Conservation (phyloP, 2,888 invertebrate genomes). For the Lutraria lutraria region DNA sequence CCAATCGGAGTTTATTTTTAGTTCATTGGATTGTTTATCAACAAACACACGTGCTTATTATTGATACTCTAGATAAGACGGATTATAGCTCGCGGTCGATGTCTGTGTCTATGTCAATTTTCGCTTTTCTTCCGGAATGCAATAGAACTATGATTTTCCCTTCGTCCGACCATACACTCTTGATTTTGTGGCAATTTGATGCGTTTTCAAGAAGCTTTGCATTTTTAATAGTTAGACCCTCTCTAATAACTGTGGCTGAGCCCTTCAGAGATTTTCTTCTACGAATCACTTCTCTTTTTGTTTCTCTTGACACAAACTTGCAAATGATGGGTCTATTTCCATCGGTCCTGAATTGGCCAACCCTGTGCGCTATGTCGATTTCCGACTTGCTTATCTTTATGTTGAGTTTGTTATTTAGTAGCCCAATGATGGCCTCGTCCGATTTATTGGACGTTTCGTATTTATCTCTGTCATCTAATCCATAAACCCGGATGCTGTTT, state of each 20-base stretch:
- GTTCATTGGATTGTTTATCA: no score
- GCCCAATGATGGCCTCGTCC: no score
- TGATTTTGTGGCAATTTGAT: constrained; percentile 3
- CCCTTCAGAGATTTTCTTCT: constrained; percentile 22
- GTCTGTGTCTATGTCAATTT: no score
- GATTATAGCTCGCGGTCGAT: no score
- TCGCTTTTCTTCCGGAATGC: no score
- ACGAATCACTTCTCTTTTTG: not conserved
- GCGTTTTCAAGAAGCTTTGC: constrained; percentile 22
- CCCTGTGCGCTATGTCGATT: no score
- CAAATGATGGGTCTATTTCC: constrained; percentile 43
- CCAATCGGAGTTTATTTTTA: no score
- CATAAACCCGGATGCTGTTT: constrained; percentile 38
- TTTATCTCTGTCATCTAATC: constrained; percentile 14
- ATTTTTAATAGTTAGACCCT: constrained; percentile 36
- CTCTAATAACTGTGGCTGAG: constrained; percentile 27
- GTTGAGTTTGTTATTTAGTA: not conserved
- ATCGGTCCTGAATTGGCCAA: not conserved
- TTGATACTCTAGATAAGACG: no score
- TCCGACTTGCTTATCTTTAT: constrained; percentile 8
- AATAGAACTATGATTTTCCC: constrained; percentile 37
- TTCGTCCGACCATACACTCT: no score
- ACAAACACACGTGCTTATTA: no score
- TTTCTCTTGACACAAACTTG: not conserved
- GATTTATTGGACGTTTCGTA: not conserved